Conservation (phyloP, 2,797 vertebrate species). For the Megalops cyprinoides region DNA sequence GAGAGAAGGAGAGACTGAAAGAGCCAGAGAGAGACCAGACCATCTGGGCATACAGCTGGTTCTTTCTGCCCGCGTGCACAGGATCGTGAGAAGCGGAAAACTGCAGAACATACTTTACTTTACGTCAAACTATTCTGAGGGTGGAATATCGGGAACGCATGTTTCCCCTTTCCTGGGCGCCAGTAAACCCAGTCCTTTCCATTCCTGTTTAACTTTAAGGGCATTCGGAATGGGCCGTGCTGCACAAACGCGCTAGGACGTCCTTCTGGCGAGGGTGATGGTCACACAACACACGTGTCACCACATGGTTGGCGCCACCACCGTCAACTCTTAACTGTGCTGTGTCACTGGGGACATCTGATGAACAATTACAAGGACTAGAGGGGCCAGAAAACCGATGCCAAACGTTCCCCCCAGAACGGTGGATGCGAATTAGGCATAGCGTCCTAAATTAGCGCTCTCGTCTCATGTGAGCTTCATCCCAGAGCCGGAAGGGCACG, state of each 20-base stretch:
- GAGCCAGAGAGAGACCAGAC: not conserved
- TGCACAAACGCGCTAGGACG: not conserved
- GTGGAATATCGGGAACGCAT: no score
- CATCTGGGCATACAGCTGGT: constrained; percentile 55
- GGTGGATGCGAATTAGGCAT: not conserved
- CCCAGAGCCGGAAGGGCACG: constrained; percentile 26
- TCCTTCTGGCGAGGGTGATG: not conserved
- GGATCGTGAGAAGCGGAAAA: not conserved
- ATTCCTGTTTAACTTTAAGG: not conserved
- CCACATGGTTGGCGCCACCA: no score
- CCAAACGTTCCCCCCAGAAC: not conserved
- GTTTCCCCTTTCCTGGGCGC: not conserved
- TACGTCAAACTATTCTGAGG: not conserved
- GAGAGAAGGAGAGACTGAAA: not conserved
- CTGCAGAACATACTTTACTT: not conserved
- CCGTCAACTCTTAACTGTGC: not conserved
- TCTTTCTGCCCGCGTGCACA: constrained; percentile 24
- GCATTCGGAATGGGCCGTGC: not conserved
- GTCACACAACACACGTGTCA: no score
- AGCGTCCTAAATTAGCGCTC: not conserved
- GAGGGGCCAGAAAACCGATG: not conserved
- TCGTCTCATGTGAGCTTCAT: not conserved
- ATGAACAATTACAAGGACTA: not conserved
- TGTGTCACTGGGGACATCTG: not conserved
- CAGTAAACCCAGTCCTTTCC: not conserved